A percentile compares a stretch with the other conserved stretches of the same genome.
phyloP scores from a whole-genome alignment of 2,888 invertebrate species.

The Serrognathus titanus region DNA sequence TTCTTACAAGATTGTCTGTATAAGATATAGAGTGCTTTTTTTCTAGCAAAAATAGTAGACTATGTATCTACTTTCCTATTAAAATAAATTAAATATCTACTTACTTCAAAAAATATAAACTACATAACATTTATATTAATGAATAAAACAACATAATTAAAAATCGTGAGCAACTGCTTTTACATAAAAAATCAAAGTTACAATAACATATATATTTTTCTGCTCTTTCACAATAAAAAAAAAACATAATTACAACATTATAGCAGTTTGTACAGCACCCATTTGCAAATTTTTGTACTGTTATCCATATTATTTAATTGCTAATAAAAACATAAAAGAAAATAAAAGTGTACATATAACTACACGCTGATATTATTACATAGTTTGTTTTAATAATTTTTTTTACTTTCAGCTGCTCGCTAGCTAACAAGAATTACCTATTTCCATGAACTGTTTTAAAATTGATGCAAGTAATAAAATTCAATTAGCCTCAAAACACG shows the following conservation, averaged over 20 bases:
- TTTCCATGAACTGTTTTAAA: background rate
- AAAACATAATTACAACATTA: background rate
- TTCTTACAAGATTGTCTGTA: conserved; percentile 4
- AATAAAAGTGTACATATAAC: no score
- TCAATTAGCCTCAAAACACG: no score
- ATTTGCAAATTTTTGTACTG: conserved; percentile 13
- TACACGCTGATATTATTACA: no score
- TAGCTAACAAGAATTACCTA: background rate
- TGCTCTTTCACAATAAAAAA: background rate
- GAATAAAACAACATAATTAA: conserved; percentile 1
- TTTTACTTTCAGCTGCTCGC: no score
- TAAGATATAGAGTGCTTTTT: conserved; percentile 8
- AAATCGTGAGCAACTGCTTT: background rate
- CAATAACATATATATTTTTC: background rate
- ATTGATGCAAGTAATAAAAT: conserved; percentile 5
- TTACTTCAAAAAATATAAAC: background rate
- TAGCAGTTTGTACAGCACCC: conserved; percentile 7
- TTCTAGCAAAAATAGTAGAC: conserved; percentile 17
- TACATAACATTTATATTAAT: conserved; percentile 3
- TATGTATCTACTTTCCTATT: background rate
- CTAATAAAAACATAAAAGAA: no score
- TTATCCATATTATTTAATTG: background rate
- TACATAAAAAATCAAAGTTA: background rate
- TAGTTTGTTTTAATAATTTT: no score
- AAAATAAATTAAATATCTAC: background rate